A percentile compares a stretch with the other conserved stretches of the same genome.
These are phyloP conservation scores for Tragelaphus eurycerus DNA, from an alignment of 2,797 vertebrate species.

Conservation along the genomic window DNA sequence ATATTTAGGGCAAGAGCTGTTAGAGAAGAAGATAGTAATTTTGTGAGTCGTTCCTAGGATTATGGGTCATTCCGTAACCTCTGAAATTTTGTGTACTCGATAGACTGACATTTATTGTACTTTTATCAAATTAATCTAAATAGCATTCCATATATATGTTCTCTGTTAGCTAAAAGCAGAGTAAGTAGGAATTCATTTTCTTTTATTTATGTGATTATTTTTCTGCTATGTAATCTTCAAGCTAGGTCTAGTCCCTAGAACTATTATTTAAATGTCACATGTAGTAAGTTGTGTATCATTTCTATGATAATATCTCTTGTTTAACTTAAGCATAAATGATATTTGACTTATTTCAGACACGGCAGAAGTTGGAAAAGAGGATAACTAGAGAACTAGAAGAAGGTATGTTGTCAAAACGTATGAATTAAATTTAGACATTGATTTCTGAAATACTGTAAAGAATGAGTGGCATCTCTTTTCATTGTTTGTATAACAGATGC, in stretches of 20 bases:
- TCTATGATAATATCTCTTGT: background rate
- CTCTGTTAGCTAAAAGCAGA: background rate
- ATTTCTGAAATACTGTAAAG: constrained; percentile 3
- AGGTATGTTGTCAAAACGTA: constrained; percentile 81
- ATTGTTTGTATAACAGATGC: background rate
- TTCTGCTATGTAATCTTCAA: background rate
- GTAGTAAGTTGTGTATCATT: background rate
- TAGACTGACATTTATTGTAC: background rate
- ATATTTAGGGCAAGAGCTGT: background rate
- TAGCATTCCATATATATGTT: background rate
- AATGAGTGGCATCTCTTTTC: background rate
- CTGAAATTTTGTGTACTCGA: background rate
- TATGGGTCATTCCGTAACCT: background rate
- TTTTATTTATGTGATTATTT: background rate
- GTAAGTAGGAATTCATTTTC: constrained; percentile 7
- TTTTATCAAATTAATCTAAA: background rate
- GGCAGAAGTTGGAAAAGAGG: constrained; percentile 88
- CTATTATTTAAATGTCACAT: background rate
- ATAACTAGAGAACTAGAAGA: constrained; percentile 88
- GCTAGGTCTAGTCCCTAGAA: background rate
- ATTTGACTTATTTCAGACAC: constrained; percentile 85
- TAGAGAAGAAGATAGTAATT: background rate
- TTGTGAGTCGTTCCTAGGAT: no score
- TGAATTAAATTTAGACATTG: background rate
- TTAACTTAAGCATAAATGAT: constrained; percentile 23